Base-by-base conservation (phyloP, 2,797 vertebrate genomes). In the Premnoplex brunnescens region DNA sequence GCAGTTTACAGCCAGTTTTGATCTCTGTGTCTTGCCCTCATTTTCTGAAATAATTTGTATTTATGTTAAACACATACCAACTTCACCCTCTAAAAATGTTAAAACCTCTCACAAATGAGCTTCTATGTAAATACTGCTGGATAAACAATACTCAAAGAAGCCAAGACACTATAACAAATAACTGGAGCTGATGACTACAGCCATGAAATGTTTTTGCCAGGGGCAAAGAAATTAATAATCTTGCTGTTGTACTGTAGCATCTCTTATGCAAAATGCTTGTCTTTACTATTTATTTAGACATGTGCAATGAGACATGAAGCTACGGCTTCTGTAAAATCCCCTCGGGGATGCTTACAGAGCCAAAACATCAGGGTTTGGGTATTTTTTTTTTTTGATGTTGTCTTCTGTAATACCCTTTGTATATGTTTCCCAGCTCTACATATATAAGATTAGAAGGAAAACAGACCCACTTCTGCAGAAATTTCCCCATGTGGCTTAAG, bases 321-420 rank as follows among this genome's bases (percentile, higher is more conserved):
- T 73, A 74, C 21, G 28, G 82, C 69, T 94, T 87, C 85, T 79
- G 51, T 63, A 79, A 95, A 94, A 97, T 88, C 43, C 94, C 87
- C 87, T 59, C 4, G 22, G 37, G 94, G 51, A 92, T 93, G 85
- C 37, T 81, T 67, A 54, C 4, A 76, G 71, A 85, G 91, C 68
- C 55, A 91, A 73, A 23, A 58, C 19, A 63, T 77, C 7, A n/a
- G 34, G n/a, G 28, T 52, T 82, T 66, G 66, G 37, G 39, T 13
- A 67, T 17, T 41, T 41, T 41, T 73, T 41, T 73, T 27, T 73
- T 96, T 89, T 95, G 77, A 93, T 85, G 69, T 51, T 59, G 17
- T 85, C 21, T 51, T 91, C 63, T 62, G n/a, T 85, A 93, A 94
- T 63, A 87, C 19, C 23, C 51, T 94, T 77, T 82, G 32, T 64